Percentiles rank a stretch among this genome's conserved stretches.
Evolutionary conservation across 2,888 invertebrate genomes (phyloP).

Genomic region (Luffia ferchaultella): DNA sequence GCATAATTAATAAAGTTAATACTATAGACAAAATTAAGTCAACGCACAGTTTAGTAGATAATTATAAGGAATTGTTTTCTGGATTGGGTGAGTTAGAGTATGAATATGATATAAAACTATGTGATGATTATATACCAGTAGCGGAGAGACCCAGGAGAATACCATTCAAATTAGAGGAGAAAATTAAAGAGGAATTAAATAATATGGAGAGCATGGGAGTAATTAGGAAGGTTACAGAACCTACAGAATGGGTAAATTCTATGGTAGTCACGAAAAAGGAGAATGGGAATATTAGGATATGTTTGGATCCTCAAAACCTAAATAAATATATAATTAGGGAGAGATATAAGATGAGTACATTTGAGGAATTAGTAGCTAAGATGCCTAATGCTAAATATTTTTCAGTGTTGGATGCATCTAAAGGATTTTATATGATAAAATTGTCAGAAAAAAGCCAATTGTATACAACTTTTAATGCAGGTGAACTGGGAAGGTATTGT

Average conservation of each 20-base stretch:
- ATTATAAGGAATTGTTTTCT: neutral
- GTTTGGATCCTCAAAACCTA: conserved; percentile 7
- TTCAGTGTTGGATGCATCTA: neutral
- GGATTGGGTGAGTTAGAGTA: no score
- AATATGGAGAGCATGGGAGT: conserved; percentile 5
- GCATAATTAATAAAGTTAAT: no score
- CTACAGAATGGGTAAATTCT: conserved; percentile 6
- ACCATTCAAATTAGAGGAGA: conserved; percentile 4
- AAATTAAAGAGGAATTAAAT: conserved; percentile 4
- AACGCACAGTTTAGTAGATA: no score
- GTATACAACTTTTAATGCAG: neutral
- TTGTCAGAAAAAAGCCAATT: neutral
- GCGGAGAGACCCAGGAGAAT: conserved; percentile 5
- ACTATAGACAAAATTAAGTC: no score
- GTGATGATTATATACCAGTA: conserved; percentile 3
- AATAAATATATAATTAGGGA: neutral
- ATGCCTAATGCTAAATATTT: neutral
- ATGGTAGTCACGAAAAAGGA: conserved; percentile 2
- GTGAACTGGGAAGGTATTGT: conserved; percentile 8
- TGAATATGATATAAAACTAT: no score
- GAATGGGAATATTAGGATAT: conserved; percentile 5
- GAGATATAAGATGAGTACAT: neutral
- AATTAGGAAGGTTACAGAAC: conserved; percentile 4
- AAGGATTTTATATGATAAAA: neutral
- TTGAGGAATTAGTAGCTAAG: neutral